phyloP scores from a whole-genome alignment of 2,888 invertebrate genomes.

The Amphimallon solstitiale region DNA sequence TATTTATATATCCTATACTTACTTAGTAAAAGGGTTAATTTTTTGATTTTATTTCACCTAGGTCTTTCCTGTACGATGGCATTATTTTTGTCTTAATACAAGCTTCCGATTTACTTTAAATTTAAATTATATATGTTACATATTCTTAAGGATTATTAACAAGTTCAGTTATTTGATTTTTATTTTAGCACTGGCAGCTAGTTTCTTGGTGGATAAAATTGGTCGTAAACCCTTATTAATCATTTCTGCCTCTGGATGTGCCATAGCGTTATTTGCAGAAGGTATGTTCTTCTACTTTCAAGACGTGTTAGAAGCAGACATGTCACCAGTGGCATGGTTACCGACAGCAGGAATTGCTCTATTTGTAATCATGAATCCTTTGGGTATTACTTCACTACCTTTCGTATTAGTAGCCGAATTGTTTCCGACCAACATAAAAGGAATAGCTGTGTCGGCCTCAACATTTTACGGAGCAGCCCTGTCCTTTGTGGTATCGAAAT shows the following conservation, averaged over 20 bases:
- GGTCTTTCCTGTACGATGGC: no score
- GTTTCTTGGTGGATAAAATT: constrained; percentile 66
- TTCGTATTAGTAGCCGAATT: constrained; percentile 72
- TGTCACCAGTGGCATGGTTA: constrained; percentile 63
- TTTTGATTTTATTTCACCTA: no score
- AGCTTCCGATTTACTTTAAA: constrained; percentile 32
- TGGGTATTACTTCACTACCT: constrained; percentile 70
- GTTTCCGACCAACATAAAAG: constrained; percentile 72
- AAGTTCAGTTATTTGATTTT: constrained; percentile 55
- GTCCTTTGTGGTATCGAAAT: constrained; percentile 69
- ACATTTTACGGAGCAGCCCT: constrained; percentile 68
- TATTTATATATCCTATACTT: no score
- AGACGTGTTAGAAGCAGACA: constrained; percentile 59
- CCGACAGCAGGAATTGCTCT: constrained; percentile 68
- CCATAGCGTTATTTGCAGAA: constrained; percentile 64
- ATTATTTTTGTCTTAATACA: no score
- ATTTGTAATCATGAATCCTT: constrained; percentile 69
- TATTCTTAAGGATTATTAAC: background rate
- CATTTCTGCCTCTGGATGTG: constrained; percentile 67
- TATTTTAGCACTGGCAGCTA: constrained; percentile 33
- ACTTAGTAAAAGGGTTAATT: no score
- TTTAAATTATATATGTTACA: background rate
- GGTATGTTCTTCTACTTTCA: constrained; percentile 68
- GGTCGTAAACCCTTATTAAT: constrained; percentile 68
- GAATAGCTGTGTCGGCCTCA: constrained; percentile 68